Percentiles rank a stretch among this genome's conserved stretches.
These are phyloP conservation scores for Colossoma macropomum DNA, from an alignment of 2,113 vertebrate species.

Conservation along the genomic window DNA sequence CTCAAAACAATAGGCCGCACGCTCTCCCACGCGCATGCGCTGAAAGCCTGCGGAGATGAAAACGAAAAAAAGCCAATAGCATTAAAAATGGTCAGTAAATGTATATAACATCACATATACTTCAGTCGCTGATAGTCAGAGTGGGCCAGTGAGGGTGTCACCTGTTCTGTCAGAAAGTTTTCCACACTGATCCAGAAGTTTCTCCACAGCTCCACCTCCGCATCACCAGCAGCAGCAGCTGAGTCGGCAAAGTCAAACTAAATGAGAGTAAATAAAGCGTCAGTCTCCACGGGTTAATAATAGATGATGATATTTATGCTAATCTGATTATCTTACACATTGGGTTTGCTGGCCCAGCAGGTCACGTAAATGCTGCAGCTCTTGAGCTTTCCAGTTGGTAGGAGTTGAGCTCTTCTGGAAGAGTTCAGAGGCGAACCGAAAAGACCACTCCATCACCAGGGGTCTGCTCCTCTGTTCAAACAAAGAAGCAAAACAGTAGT, in stretches of 20 bases:
- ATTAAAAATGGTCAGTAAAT: background rate
- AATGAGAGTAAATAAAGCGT: background rate
- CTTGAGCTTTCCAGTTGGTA: background rate
- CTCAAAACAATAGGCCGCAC: slow-evolving; percentile 11
- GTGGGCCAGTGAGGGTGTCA: background rate
- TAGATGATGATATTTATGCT: background rate
- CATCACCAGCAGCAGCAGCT: background rate
- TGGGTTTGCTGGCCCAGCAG: slow-evolving; percentile 11
- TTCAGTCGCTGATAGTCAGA: background rate
- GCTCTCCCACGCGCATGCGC: slow-evolving; percentile 44
- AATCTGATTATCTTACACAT: slow-evolving; percentile 10
- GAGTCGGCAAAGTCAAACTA: background rate
- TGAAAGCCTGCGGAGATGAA: slow-evolving; percentile 26
- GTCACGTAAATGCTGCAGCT: background rate
- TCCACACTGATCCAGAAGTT: slow-evolving; percentile 9
- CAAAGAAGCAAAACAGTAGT: background rate
- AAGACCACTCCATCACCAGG: slow-evolving; percentile 6
- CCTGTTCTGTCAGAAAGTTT: slow-evolving; percentile 21
- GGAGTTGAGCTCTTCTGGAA: slow-evolving; percentile 22
- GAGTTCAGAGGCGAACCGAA: slow-evolving; percentile 25
- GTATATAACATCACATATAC: background rate
- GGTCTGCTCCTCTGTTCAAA: background rate
- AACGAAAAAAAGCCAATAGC: background rate
- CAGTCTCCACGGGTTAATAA: background rate
- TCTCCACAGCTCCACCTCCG: slow-evolving; percentile 1